These are phyloP conservation scores for Malurus melanocephalus DNA, from an alignment of 2,113 vertebrate species.

Conservation along the genomic window DNA sequence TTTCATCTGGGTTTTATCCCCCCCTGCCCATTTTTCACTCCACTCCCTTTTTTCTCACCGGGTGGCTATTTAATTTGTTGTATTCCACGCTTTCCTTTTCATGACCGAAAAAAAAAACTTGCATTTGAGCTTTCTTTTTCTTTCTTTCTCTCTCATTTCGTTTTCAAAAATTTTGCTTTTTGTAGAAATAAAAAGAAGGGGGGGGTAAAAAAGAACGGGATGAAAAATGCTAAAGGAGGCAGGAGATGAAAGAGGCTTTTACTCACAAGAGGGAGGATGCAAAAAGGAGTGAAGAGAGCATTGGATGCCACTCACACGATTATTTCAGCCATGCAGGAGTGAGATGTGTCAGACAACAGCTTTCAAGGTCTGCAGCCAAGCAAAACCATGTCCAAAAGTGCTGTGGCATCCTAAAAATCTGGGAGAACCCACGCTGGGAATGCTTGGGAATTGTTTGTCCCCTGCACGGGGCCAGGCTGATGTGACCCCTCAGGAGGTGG, in stretches of 20 bases:
- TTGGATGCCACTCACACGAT: background rate
- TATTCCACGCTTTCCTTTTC: slow-evolving; percentile 44
- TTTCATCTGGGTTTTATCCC: slow-evolving; percentile 45
- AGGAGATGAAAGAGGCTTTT: slow-evolving; percentile 43
- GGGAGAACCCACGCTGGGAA: background rate
- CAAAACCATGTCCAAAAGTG: background rate
- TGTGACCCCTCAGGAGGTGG: rapidly evolving
- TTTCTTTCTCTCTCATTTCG: background rate
- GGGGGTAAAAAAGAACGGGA: background rate
- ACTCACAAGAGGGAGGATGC: background rate
- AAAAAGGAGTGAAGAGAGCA: background rate
- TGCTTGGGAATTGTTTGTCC: background rate
- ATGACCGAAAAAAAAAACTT: background rate
- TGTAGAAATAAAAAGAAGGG: too few species aligned
- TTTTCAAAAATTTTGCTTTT: slow-evolving; percentile 11
- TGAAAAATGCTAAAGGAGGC: background rate
- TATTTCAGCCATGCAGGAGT: background rate
- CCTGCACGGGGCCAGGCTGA: rapidly evolving
- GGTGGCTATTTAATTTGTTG: slow-evolving; percentile 60
- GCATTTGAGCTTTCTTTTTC: background rate
- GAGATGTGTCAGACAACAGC: background rate
- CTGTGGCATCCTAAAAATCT: background rate
- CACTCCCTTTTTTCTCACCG: slow-evolving; percentile 19
- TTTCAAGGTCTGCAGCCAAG: background rate
- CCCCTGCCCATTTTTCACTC: slow-evolving; percentile 9